Conservation (phyloP, 2,888 invertebrate species). For the Morpho achilles region DNA sequence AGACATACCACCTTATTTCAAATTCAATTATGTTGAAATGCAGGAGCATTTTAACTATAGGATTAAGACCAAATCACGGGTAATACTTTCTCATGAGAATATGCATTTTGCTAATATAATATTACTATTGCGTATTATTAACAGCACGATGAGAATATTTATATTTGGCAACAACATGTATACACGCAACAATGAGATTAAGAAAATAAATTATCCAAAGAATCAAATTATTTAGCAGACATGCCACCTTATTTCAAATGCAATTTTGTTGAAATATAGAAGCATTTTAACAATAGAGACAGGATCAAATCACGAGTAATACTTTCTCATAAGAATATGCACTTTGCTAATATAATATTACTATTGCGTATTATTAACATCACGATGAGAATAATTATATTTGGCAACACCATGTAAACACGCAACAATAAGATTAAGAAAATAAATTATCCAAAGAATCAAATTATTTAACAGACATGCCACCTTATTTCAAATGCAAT, state of each 20-base stretch:
- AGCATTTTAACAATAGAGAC: too few species aligned
- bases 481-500: slow-evolving; percentile 6
- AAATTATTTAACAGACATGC: slow-evolving; percentile 2
- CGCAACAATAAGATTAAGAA: slow-evolving; percentile 15
- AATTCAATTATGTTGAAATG: slow-evolving; percentile 7
- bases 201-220: slow-evolving; percentile 4
- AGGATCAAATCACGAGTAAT: too few species aligned
- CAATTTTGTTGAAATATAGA: slow-evolving; percentile 1
- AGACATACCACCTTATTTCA: slow-evolving; percentile 3
- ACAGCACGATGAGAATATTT: slow-evolving; percentile 10
- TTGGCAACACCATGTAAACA: slow-evolving; percentile 8
- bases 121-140: slow-evolving; percentile 12
- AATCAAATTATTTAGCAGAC: background rate
- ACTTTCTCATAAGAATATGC: background rate
- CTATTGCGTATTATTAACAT: slow-evolving; percentile 13
- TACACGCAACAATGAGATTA: slow-evolving; percentile 16
- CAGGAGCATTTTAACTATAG: too few species aligned
- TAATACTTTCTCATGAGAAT: too few species aligned
- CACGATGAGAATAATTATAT: slow-evolving; percentile 10
- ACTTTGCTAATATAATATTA: slow-evolving; percentile 3
- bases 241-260: slow-evolving; percentile 7
- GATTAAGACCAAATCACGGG: too few species aligned
- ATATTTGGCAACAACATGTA: slow-evolving; percentile 6
- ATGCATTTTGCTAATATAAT: slow-evolving; percentile 1
- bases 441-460: background rate